Evolutionary conservation across 2,113 vertebrate genomes (phyloP).

Genomic region (Aphyosemion australe): DNA sequence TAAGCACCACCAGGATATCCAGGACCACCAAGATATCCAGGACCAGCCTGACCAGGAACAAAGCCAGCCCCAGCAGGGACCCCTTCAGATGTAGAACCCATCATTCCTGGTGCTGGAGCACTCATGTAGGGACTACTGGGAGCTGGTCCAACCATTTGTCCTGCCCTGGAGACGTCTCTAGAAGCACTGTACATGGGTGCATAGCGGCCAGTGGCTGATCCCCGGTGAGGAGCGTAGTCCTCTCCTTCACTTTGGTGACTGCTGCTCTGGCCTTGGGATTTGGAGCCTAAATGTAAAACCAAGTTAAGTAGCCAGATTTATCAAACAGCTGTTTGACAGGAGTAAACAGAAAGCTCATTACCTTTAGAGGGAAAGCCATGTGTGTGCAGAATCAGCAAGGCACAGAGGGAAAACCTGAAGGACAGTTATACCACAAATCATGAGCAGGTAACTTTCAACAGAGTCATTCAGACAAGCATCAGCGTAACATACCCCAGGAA

Average conservation of each 20-base stretch:
- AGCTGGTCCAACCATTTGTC: not conserved
- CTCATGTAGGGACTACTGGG: no score
- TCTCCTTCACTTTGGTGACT: not conserved
- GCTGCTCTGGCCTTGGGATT: not conserved
- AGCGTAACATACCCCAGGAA: slow-evolving; percentile 10
- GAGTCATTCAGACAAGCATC: no score
- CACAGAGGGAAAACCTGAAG: slow-evolving; percentile 31
- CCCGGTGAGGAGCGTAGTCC: not conserved
- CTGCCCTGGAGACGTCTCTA: no score
- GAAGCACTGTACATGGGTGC: accelerated
- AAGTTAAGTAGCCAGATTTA: no score
- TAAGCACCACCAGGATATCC: no score
- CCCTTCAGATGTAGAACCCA: no score
- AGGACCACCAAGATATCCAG: no score
- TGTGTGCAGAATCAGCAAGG: slow-evolving; percentile 20
- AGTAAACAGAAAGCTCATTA: not conserved
- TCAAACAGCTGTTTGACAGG: not conserved
- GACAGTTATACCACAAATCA: not conserved
- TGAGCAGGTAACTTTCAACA: not conserved
- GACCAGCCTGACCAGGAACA: no score
- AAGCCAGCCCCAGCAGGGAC: no score
- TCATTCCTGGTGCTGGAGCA: no score
- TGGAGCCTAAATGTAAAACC: not conserved
- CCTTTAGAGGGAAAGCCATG: slow-evolving; percentile 17
- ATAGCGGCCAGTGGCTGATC: not conserved